Evolutionary conservation across 2,113 vertebrate species (phyloP).

Genomic region (Carassius gibelio): DNA sequence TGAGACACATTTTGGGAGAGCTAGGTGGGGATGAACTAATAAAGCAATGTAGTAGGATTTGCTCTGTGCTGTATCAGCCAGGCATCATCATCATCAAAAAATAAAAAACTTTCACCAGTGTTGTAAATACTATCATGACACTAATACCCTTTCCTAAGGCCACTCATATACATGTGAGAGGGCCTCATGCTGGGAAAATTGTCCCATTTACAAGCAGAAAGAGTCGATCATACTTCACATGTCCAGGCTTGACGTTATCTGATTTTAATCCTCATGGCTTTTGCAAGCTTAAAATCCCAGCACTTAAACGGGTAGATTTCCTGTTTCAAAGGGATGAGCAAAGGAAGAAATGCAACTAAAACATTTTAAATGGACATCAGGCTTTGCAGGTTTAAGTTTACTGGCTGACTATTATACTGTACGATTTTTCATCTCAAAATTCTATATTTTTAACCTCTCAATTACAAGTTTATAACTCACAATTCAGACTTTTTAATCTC

Average conservation of each 20-base stretch:
- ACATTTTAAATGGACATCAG: not conserved
- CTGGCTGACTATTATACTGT: not conserved
- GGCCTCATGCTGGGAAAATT: constrained; percentile 7
- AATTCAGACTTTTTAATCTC: too few relatives aligned
- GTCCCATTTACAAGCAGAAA: constrained; percentile 3
- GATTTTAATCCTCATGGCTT: constrained; percentile 26
- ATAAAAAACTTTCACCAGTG: not conserved
- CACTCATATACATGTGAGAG: not conserved
- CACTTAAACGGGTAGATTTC: constrained; percentile 1
- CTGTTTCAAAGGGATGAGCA: constrained; percentile 6
- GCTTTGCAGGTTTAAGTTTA: not conserved
- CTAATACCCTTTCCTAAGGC: not conserved
- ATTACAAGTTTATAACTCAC: too few relatives aligned
- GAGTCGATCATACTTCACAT: constrained; percentile 31
- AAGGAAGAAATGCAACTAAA: not conserved
- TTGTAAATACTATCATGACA: not conserved
- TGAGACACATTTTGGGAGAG: not conserved
- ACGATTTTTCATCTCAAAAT: not conserved
- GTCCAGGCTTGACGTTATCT: constrained; percentile 34
- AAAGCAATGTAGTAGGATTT: not conserved
- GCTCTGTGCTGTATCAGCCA: not conserved
- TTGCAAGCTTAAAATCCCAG: constrained; percentile 34
- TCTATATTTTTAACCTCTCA: not conserved
- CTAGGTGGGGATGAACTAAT: not conserved
- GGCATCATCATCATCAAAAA: not conserved